phyloP scores from a whole-genome alignment of 2,797 vertebrate genomes.

The Tragopan temminckii region DNA sequence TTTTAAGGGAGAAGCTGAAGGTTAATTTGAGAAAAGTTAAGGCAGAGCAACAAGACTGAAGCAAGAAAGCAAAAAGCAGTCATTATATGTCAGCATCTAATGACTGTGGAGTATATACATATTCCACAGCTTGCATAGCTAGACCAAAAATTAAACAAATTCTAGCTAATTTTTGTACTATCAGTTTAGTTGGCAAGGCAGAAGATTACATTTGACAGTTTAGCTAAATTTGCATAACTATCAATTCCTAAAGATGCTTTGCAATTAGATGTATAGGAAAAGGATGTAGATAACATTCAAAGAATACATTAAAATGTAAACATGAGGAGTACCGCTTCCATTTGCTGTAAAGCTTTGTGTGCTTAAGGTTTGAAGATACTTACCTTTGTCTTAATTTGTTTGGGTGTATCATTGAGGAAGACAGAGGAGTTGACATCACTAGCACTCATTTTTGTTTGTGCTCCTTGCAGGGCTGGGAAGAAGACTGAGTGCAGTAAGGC shows the following conservation, averaged over 20 bases:
- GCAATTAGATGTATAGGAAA: background rate
- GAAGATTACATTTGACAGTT: background rate
- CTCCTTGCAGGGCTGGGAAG: constrained; percentile 97
- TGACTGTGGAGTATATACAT: too few species aligned
- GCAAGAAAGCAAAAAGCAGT: background rate
- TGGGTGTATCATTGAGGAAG: constrained; percentile 95
- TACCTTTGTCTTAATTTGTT: constrained; percentile 98
- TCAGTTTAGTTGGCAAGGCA: background rate
- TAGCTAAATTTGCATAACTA: background rate
- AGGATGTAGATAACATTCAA: accelerated
- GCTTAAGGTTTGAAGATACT: background rate
- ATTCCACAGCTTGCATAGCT: background rate
- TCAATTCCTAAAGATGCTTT: background rate
- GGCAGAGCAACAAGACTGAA: background rate
- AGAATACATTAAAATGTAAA: background rate
- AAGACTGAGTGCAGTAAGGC: constrained; percentile 96
- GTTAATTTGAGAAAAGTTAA: background rate
- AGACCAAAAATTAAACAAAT: background rate
- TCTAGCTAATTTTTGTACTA: background rate
- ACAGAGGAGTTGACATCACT: constrained; percentile 96
- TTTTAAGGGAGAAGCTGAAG: background rate
- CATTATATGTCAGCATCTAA: background rate
- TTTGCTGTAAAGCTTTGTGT: background rate
- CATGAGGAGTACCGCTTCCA: background rate
- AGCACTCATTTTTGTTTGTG: constrained; percentile 98